Base-by-base conservation (phyloP, 2,113 vertebrate genomes). In the Microtus ochrogaster region DNA sequence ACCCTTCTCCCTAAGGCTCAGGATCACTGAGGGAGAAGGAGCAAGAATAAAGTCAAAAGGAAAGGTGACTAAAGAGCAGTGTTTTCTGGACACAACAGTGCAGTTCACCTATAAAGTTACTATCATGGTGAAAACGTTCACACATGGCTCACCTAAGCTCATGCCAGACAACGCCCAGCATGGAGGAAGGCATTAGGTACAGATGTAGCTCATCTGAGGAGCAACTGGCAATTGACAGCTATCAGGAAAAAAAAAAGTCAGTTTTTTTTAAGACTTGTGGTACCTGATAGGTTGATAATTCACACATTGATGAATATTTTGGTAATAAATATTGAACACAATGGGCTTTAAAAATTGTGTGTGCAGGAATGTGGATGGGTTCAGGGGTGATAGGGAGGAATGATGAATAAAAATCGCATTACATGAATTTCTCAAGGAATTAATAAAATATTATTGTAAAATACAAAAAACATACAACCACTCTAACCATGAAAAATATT, bases 341-440 rank as follows among this genome's bases (percentile, higher is more conserved):
- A 63, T 2, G 4, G 22, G 1, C 26, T 17, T 63, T 28, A 28
- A 63, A 7, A 82, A 58, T n/a, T 83, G 55, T 26, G 24, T 39
- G n/a, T 9, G 17, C 11, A 28, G 24, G 7, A 3, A 83, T 12
- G 3, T 30, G 4, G 13, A 7, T 30, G 14, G 4, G 5, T 10
- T 28, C 41, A 61, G 26, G 26, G 8, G 24, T 41, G 4, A 44
- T 30, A 14, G 7, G 9, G 14, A 41, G 4, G 4, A 84, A 65
- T 14, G 39, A 44, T 19, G 2, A 84, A 84, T 79, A 2, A 44
- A 44, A 84, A 65, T 30, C 44, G 1, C 16, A 41, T 6, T 30
- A 24, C 26, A 44, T 65, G 16, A 83, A 17, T 65, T 84, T 65
- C 58, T 84, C 39, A 44, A 84, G 30, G 13, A 44, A 41, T 28